Conservation (phyloP, 2,888 invertebrate species). For the Nowickia ferox region DNA sequence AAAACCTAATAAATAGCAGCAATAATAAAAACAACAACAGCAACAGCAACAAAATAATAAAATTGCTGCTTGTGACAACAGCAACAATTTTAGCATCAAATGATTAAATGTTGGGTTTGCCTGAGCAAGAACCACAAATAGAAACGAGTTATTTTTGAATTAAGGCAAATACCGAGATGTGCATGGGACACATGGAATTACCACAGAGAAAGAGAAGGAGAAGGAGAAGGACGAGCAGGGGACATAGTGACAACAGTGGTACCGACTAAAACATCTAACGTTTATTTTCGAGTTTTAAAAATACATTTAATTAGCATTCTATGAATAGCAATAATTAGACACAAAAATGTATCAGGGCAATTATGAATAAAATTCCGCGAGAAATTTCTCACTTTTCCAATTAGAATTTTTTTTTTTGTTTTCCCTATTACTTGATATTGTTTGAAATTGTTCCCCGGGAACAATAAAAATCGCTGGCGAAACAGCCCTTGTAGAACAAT, state of each 20-base stretch:
- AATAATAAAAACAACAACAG: constrained; percentile 2
- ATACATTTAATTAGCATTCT: not conserved
- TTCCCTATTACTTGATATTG: no score
- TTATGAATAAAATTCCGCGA: no score
- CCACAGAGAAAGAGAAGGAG: not conserved
- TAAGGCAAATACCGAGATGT: constrained; percentile 41
- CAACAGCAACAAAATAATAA: constrained; percentile 14
- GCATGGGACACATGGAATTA: constrained; percentile 27
- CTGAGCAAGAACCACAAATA: constrained; percentile 62
- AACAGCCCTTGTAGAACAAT: no score
- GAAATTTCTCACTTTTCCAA: no score
- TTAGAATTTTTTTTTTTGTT: no score
- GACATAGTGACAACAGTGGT: not conserved
- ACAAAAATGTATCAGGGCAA: no score
- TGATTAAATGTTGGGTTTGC: constrained; percentile 55
- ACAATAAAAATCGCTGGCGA: no score
- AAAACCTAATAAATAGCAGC: constrained; percentile 18
- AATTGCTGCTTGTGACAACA: constrained; percentile 57
- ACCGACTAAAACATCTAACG: not conserved
- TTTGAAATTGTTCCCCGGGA: no score
- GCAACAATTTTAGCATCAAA: constrained; percentile 49
- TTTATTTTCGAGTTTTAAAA: not conserved
- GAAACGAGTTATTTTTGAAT: constrained; percentile 64
- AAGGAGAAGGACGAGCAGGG: not conserved
- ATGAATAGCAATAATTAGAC: not conserved